Percentiles rank a stretch among this genome's conserved stretches.
Evolutionary conservation across 2,113 vertebrate genomes (phyloP).

Genomic region (Trachemys scripta): DNA sequence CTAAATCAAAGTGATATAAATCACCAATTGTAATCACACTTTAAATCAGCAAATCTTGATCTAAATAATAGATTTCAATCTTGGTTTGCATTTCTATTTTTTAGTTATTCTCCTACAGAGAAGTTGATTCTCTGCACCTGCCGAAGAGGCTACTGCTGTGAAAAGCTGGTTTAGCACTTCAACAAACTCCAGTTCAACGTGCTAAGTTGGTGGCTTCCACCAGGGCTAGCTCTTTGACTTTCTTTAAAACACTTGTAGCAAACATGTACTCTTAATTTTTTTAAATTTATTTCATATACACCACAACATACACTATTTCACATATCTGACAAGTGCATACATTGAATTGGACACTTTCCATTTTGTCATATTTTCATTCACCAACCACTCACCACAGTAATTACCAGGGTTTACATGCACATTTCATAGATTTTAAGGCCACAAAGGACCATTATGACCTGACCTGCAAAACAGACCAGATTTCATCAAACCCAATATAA

Average conservation of each 20-base stretch:
- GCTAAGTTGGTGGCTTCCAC: background rate
- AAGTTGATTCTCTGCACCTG: background rate
- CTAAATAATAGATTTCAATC: background rate
- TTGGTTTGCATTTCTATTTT: background rate
- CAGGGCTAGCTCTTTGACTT: background rate
- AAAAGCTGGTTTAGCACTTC: background rate
- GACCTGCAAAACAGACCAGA: background rate
- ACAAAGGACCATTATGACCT: background rate
- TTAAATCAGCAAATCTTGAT: background rate
- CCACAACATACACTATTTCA: background rate
- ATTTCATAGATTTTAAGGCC: background rate
- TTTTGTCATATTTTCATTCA: background rate
- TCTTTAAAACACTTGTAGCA: background rate
- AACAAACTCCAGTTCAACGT: background rate
- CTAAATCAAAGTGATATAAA: background rate
- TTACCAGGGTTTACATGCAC: background rate
- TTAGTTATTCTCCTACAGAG: background rate
- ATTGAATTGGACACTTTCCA: background rate
- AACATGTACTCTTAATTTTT: background rate
- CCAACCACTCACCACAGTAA: background rate
- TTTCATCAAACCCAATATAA: background rate
- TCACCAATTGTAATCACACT: background rate
- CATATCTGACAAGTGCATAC: fast-evolving
- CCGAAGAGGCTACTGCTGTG: background rate
- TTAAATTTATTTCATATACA: background rate